Conservation (phyloP, 23 tunicate species). For the Styela plicata region DNA sequence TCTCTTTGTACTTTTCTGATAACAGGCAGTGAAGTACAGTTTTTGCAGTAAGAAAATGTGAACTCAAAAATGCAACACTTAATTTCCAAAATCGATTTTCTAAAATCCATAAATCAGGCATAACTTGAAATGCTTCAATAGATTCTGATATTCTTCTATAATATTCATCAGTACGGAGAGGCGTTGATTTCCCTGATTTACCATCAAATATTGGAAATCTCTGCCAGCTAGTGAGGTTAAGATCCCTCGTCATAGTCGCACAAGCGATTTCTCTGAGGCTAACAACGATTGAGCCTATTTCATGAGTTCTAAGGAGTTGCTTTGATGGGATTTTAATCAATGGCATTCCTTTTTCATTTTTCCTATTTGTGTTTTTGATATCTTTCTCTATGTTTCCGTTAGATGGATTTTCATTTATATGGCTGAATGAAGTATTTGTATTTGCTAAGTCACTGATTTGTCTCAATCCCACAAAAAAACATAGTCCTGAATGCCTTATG, state of each 20-base stretch:
- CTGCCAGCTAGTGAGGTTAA: not conserved
- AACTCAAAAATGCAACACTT: not conserved
- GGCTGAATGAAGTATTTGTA: no score
- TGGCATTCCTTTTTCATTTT: not conserved
- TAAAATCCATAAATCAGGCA: not conserved
- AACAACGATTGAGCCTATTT: not conserved
- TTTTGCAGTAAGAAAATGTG: not conserved
- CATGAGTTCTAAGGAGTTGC: not conserved
- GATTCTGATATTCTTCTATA: not conserved
- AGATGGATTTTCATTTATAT: no score
- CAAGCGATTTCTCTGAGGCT: not conserved
- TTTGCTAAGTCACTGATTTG: no score
- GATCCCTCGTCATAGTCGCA: not conserved
- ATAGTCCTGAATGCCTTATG: no score
- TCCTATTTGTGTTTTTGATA: no score
- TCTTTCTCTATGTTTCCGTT: not conserved
- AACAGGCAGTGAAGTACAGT: not conserved
- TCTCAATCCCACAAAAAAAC: no score
- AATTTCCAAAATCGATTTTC: not conserved
- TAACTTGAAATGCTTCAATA: not conserved
- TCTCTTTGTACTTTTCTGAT: not conserved
- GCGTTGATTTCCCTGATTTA: not conserved
- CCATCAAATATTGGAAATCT: not conserved
- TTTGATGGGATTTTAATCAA: not conserved
- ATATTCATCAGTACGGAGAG: not conserved